A percentile compares a stretch with the other conserved stretches of the same genome.
Evolutionary conservation across 2,797 vertebrate species (phyloP).

Genomic region (Cheirogaleus major): DNA sequence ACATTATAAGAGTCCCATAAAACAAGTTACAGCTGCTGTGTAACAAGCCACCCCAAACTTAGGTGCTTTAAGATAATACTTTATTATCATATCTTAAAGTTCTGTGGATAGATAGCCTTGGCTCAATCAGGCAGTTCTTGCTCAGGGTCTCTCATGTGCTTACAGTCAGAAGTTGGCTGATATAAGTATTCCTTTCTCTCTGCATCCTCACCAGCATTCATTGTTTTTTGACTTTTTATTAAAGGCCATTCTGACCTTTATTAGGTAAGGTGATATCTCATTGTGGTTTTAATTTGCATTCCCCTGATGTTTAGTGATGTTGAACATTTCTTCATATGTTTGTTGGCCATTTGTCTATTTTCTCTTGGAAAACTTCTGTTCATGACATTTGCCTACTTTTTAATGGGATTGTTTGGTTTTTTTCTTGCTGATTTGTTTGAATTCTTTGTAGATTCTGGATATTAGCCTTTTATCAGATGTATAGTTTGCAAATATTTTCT

Average conservation of each 20-base stretch:
- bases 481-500: not conserved
- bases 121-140: not conserved
- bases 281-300: not conserved
- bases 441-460: not conserved
- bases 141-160: not conserved
- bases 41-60: not conserved
- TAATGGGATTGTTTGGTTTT: not conserved
- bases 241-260: not conserved
- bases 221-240: not conserved
- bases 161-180: not conserved
- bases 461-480: not conserved
- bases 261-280: not conserved
- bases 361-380: not conserved
- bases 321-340: not conserved
- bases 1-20: not conserved
- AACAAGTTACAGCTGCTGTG: not conserved
- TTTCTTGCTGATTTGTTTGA: not conserved
- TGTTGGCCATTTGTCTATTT: not conserved
- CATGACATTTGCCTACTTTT: not conserved
- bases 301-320: not conserved
- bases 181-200: not conserved
- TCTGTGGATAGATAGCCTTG: not conserved
- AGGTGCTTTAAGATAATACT: not conserved
- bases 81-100: not conserved
- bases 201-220: not conserved